These are phyloP conservation scores for Mandrillus leucophaeus DNA, from an alignment of 2,113 vertebrate genomes.

Conservation along the genomic window DNA sequence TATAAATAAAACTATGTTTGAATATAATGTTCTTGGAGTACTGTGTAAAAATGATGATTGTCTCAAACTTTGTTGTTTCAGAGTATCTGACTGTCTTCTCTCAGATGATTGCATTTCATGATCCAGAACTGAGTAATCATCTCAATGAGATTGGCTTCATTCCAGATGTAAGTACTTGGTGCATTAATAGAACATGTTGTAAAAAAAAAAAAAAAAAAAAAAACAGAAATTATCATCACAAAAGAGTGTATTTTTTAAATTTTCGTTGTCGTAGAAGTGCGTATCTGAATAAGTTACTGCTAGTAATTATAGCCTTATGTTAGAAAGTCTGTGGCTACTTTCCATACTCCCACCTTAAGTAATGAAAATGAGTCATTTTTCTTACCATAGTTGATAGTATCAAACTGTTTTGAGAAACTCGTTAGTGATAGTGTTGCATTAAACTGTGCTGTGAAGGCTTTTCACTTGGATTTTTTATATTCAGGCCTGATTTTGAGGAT, in stretches of 20 bases:
- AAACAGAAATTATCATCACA: not conserved
- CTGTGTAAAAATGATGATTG: not conserved
- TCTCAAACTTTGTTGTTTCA: constrained; percentile 81
- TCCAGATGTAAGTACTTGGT: constrained; percentile 94
- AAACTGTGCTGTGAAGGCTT: not conserved
- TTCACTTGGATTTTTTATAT: constrained; percentile 29
- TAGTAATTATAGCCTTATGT: not conserved
- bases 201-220: not conserved
- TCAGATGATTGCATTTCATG: constrained; percentile 99
- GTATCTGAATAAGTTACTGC: not conserved
- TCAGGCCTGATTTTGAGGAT: constrained; percentile 27
- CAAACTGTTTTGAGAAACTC: not conserved
- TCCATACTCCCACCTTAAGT: not conserved
- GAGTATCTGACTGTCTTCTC: constrained; percentile 99
- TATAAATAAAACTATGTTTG: not conserved
- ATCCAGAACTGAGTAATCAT: constrained; percentile 98
- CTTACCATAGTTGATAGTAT: not conserved
- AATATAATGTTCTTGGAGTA: not conserved
- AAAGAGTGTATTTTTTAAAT: constrained; percentile 19
- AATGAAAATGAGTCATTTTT: not conserved
- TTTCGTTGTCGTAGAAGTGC: not conserved
- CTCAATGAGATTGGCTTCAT: constrained; percentile 99
- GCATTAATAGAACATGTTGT: not conserved
- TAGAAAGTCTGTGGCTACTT: not conserved
- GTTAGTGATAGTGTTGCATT: not conserved